Conservation (phyloP, 2,888 invertebrate genomes). For the Lampropteryx suffumata region DNA sequence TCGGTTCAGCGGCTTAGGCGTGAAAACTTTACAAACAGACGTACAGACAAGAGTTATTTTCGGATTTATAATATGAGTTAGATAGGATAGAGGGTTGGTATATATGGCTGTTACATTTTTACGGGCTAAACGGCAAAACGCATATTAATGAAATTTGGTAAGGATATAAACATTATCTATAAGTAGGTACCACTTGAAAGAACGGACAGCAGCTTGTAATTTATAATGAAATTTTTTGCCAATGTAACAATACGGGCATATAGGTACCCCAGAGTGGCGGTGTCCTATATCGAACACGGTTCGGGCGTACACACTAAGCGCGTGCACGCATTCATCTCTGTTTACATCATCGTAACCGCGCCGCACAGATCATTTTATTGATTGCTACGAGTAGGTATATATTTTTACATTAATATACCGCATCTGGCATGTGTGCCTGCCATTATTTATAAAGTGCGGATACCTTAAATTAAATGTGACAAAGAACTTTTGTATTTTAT, state of each 20-base stretch:
- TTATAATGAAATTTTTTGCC: conserved; percentile 2
- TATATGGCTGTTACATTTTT: no score
- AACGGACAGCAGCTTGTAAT: no score
- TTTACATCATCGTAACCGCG: conserved; percentile 57
- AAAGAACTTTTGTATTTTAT: conserved; percentile 28
- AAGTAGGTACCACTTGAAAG: no score
- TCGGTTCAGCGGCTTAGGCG: no score
- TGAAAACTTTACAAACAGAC: no score
- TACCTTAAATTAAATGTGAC: conserved; percentile 49
- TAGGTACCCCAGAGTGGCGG: background rate
- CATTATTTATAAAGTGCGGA: conserved; percentile 65
- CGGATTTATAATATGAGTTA: no score
- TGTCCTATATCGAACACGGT: conserved; percentile 32
- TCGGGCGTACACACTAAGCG: conserved; percentile 31
- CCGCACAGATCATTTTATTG: conserved; percentile 62
- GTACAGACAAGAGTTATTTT: no score
- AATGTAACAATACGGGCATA: conserved; percentile 11
- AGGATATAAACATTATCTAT: no score
- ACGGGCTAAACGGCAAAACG: no score
- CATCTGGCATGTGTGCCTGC: conserved; percentile 64
- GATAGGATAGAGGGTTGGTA: no score
- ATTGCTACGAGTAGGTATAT: conserved; percentile 60
- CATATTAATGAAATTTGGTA: no score
- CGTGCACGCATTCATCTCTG: conserved; percentile 43
- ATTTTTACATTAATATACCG: conserved; percentile 57